These are phyloP conservation scores for Camptogramma bilineatum DNA, from an alignment of 2,888 invertebrate genomes.

Conservation along the genomic window DNA sequence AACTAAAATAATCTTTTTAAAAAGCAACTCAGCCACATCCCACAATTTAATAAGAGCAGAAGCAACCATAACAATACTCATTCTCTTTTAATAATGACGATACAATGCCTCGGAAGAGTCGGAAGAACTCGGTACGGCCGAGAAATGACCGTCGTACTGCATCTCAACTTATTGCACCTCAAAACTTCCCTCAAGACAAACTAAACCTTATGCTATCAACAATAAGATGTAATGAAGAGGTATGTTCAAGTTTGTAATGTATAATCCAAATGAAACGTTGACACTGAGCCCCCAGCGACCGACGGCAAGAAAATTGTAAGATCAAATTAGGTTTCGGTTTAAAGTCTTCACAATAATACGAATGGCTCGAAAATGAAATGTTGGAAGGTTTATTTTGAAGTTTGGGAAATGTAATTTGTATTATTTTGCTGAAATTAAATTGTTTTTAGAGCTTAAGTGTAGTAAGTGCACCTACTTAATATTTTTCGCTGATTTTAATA, in stretches of 20 bases:
- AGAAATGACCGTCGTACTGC: constrained; percentile 74
- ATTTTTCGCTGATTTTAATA: no score
- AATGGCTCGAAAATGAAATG: constrained; percentile 66
- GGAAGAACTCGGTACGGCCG: constrained; percentile 62
- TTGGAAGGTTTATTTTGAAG: constrained; percentile 44
- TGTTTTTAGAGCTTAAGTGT: no score
- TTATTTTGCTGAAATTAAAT: neutral
- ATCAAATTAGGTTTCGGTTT: constrained; percentile 77
- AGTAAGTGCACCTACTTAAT: no score
- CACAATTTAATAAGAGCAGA: constrained; percentile 61
- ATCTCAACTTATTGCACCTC: constrained; percentile 54
- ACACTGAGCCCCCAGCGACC: constrained; percentile 73
- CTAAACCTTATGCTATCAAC: constrained; percentile 40
- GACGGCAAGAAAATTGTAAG: constrained; percentile 75
- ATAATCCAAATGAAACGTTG: constrained; percentile 80
- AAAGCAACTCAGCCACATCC: constrained; percentile 34
- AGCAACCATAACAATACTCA: constrained; percentile 70
- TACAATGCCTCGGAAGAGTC: constrained; percentile 71
- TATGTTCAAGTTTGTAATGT: constrained; percentile 54
- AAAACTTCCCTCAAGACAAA: constrained; percentile 20
- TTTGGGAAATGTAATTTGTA: constrained; percentile 18
- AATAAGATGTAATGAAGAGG: constrained; percentile 41
- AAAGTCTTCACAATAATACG: constrained; percentile 71
- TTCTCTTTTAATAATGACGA: constrained; percentile 74
- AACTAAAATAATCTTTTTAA: neutral